These are phyloP conservation scores for Remorina albescens DNA, from an alignment of 2,797 vertebrate species.

Conservation along the genomic window DNA sequence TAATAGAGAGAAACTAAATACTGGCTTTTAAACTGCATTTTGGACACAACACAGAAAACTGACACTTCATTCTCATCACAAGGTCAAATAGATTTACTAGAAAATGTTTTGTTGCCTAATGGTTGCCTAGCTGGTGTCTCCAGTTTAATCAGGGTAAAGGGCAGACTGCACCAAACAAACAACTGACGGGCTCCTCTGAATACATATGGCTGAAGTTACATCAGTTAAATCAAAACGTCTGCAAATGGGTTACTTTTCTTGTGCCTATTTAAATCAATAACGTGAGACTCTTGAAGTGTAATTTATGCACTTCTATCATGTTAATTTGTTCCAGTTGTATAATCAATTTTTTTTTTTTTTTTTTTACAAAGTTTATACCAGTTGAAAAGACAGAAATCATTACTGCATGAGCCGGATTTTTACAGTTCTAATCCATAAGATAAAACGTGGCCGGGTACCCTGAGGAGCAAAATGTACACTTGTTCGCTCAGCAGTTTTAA, in stretches of 20 bases:
- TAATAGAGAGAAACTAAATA: too few relatives aligned
- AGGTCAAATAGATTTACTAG: background rate
- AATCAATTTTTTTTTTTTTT: too few relatives aligned
- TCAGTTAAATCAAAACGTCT: background rate
- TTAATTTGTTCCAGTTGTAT: background rate
- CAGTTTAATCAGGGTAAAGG: constrained; percentile 2
- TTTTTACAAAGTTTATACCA: background rate
- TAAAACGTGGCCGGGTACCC: background rate
- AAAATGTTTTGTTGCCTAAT: constrained; percentile 1
- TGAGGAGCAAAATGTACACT: background rate
- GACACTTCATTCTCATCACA: background rate
- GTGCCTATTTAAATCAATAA: background rate
- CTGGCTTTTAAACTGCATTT: background rate
- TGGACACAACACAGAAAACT: background rate
- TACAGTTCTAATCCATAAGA: background rate
- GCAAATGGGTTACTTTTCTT: background rate
- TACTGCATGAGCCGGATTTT: background rate
- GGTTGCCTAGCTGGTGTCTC: background rate
- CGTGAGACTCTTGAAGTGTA: background rate
- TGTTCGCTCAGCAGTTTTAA: background rate
- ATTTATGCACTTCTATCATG: background rate
- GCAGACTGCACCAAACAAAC: constrained; percentile 4
- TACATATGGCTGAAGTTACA: background rate
- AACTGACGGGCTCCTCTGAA: constrained; percentile 4
- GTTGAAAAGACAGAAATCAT: background rate